Conservation (phyloP, 2,113 vertebrate species). For the Hassar affinis region DNA sequence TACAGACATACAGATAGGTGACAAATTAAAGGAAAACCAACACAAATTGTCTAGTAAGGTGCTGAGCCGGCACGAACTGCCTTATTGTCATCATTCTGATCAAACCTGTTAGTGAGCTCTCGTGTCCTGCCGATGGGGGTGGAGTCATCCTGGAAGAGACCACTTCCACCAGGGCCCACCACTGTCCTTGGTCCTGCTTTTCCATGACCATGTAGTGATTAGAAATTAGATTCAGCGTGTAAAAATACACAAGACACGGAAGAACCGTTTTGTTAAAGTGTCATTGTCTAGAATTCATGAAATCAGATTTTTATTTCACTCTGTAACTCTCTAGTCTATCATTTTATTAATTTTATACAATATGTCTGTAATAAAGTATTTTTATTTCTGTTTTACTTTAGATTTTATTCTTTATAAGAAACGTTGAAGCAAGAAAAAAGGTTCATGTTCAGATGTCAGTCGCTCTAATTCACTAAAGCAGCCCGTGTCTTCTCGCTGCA, state of each 20-base stretch:
- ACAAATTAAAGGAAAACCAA: not conserved
- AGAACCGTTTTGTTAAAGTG: too few species aligned
- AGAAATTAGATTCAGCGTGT: too few species aligned
- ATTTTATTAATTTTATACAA: not conserved
- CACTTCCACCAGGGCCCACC: not conserved
- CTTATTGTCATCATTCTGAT: not conserved
- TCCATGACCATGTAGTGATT: not conserved
- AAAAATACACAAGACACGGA: too few species aligned
- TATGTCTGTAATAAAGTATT: not conserved
- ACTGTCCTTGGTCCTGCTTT: too few species aligned
- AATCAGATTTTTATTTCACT: not conserved
- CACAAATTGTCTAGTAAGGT: not conserved
- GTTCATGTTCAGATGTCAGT: not conserved
- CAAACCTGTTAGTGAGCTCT: not conserved
- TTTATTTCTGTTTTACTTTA: too few species aligned
- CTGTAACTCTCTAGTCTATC: not conserved
- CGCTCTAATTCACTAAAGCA: not conserved
- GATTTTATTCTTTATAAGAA: not conserved
- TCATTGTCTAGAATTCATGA: too few species aligned
- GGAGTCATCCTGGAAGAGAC: not conserved
- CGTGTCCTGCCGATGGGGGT: not conserved
- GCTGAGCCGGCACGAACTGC: not conserved
- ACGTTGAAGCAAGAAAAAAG: not conserved
- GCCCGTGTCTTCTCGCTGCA: slow-evolving; percentile 51
- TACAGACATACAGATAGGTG: not conserved